Percentiles rank a stretch among this genome's conserved stretches.
Evolutionary conservation across 2,113 vertebrate genomes (phyloP).

Genomic region (Xiphorhynchus elegans): DNA sequence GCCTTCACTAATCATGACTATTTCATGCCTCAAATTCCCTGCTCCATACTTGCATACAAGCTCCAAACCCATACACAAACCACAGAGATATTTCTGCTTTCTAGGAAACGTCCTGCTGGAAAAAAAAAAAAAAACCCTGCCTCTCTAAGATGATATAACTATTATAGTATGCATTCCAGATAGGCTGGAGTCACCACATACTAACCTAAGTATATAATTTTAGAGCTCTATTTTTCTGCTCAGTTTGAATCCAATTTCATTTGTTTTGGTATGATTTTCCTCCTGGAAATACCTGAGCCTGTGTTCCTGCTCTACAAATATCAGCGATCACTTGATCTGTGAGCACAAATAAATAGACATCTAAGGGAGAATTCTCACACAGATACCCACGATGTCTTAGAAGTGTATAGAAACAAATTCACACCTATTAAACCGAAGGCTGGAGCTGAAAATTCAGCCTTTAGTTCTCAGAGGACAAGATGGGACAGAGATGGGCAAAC

Average conservation of each 20-base stretch:
- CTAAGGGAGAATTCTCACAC: slow-evolving; percentile 8
- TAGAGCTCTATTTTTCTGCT: slow-evolving; percentile 46
- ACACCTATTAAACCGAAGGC: slow-evolving; percentile 24
- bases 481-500: slow-evolving; percentile 47
- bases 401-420: slow-evolving; percentile 34
- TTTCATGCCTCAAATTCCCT: slow-evolving; percentile 62
- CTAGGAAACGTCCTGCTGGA: slow-evolving; percentile 25
- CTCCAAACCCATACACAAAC: slow-evolving; percentile 61
- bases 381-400: neutral
- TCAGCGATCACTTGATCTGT: slow-evolving; percentile 23
- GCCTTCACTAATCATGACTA: slow-evolving; percentile 35
- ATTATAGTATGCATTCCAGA: slow-evolving; percentile 43
- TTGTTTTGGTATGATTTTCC: slow-evolving; percentile 51
- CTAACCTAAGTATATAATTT: slow-evolving; percentile 39
- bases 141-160: slow-evolving; percentile 39
- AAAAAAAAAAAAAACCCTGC: neutral
- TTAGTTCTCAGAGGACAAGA: slow-evolving; percentile 42
- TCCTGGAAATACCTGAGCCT: slow-evolving; percentile 59
- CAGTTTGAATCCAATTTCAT: slow-evolving; percentile 41
- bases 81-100: slow-evolving; percentile 42
- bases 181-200: slow-evolving; percentile 40
- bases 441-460: slow-evolving; percentile 45
- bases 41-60: slow-evolving; percentile 30
- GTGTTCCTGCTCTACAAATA: slow-evolving; percentile 17
- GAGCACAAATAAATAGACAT: slow-evolving; percentile 41